Conservation (phyloP, 2,888 invertebrate species). For the Drosophila cracens region DNA sequence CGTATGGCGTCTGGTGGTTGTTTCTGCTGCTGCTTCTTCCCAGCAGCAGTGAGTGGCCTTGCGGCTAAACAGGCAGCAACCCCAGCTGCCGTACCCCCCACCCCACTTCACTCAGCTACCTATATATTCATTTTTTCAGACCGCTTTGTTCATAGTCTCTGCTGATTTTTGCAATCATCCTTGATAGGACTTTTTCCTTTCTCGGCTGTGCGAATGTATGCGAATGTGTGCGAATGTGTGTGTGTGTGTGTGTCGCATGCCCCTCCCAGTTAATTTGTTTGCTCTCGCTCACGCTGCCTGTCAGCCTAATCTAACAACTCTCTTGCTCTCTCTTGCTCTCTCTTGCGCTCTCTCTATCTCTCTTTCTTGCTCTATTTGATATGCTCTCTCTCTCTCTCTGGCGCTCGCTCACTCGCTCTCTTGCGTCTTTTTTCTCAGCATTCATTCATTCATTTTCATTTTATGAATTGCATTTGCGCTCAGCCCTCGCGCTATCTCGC, state of each 20-base stretch:
- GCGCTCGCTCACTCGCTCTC: slow-evolving; percentile 26
- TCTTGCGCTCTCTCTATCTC: slow-evolving; percentile 16
- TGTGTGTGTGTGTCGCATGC: slow-evolving; percentile 49
- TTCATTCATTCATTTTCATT: slow-evolving; percentile 48
- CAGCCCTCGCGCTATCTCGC: slow-evolving; percentile 29
- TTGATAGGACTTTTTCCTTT: slow-evolving; percentile 63
- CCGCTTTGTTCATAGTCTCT: slow-evolving; percentile 58
- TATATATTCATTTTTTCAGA: slow-evolving; percentile 21
- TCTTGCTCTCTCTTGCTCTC: slow-evolving; percentile 33
- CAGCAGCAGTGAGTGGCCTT: slow-evolving; percentile 69
- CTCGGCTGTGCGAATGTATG: slow-evolving; percentile 17
- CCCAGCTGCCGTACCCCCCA: slow-evolving; percentile 29
- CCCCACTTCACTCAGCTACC: background rate
- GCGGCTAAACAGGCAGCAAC: slow-evolving; percentile 66
- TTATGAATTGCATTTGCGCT: slow-evolving; percentile 48
- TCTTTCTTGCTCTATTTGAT: slow-evolving; percentile 37
- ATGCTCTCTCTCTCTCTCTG: slow-evolving; percentile 24
- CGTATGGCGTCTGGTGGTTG: slow-evolving; percentile 58
- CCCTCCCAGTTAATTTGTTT: slow-evolving; percentile 79
- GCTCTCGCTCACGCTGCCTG: slow-evolving; percentile 49
- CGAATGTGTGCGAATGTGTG: slow-evolving; percentile 5
- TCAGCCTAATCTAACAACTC: slow-evolving; percentile 21
- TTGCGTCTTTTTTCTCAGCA: slow-evolving; percentile 36
- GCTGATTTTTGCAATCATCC: slow-evolving; percentile 73
- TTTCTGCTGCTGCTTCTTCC: slow-evolving; percentile 47